phyloP scores from a whole-genome alignment of 1,140 invertebrate species.

The Pachyrhynchus sulphureomaculatus region DNA sequence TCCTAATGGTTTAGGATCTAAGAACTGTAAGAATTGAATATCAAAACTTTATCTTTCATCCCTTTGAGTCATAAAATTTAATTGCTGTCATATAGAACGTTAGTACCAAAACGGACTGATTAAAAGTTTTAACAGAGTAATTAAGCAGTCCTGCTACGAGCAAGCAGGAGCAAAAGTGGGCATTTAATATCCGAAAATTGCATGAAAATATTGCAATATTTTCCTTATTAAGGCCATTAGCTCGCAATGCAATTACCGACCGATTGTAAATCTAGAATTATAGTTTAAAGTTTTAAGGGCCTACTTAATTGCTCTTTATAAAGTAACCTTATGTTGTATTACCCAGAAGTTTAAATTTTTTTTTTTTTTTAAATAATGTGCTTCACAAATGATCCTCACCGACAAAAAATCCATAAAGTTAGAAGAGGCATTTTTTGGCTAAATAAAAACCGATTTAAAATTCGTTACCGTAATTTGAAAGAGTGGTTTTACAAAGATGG shows the following conservation, averaged over 20 bases:
- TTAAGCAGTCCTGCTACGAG: neutral
- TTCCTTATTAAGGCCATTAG: conserved; percentile 19
- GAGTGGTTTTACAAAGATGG: too few relatives aligned
- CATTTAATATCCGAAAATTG: conserved; percentile 16
- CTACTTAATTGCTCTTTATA: neutral
- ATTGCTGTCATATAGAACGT: neutral
- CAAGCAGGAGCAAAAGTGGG: neutral
- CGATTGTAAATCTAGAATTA: conserved; percentile 1
- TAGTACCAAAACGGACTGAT: neutral
- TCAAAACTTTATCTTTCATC: neutral
- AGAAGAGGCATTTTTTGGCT: too few relatives aligned
- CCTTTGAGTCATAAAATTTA: neutral
- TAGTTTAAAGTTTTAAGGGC: conserved; percentile 7
- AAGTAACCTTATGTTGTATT: too few relatives aligned
- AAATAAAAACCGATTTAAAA: too few relatives aligned
- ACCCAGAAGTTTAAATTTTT: too few relatives aligned
- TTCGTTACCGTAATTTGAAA: too few relatives aligned
- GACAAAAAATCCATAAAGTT: too few relatives aligned
- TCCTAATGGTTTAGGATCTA: too few relatives aligned
- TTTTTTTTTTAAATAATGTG: too few relatives aligned
- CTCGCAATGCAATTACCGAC: neutral
- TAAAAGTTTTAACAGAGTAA: conserved; percentile 22
- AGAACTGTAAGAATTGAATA: too few relatives aligned
- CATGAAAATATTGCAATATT: conserved; percentile 23
- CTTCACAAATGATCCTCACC: too few relatives aligned